These are phyloP conservation scores for Idris sp. DNA, from an alignment of 1,140 invertebrate genomes.

Conservation along the genomic window DNA sequence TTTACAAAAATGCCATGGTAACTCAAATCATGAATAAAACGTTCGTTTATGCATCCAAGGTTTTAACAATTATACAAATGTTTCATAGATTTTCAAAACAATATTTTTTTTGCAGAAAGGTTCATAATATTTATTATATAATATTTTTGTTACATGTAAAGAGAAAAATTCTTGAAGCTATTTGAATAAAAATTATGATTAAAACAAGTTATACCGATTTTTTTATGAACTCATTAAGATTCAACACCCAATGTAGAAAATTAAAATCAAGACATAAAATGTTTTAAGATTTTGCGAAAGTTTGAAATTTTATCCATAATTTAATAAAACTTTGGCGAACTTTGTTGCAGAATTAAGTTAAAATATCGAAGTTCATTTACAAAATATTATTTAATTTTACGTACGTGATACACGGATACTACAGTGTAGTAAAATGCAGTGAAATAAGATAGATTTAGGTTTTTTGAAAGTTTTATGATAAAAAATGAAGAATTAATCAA, in stretches of 20 bases:
- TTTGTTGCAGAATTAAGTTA: slow-evolving; percentile 18
- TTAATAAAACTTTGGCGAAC: slow-evolving; percentile 25
- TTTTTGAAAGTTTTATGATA: background rate
- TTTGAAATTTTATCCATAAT: slow-evolving; percentile 31
- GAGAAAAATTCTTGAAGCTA: too few relatives aligned
- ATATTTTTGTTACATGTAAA: too few relatives aligned
- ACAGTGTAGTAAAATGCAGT: background rate
- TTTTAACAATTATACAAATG: too few relatives aligned
- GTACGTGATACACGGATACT: slow-evolving; percentile 8
- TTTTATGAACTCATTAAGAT: slow-evolving; percentile 22
- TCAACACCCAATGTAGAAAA: slow-evolving; percentile 10
- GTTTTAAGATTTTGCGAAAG: slow-evolving; percentile 20
- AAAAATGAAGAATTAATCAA: too few relatives aligned
- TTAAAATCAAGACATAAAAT: slow-evolving; percentile 24
- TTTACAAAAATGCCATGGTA: too few relatives aligned
- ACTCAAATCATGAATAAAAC: too few relatives aligned
- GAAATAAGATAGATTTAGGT: slow-evolving; percentile 6
- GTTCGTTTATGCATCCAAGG: too few relatives aligned
- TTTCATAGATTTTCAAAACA: too few relatives aligned
- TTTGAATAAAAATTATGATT: too few relatives aligned
- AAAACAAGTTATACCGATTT: too few relatives aligned
- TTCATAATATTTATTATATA: too few relatives aligned
- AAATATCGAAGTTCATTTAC: slow-evolving; percentile 32
- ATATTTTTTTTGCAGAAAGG: too few relatives aligned
- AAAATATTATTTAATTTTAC: slow-evolving; percentile 32